Percentiles rank a stretch among this genome's conserved stretches.
These are phyloP conservation scores for Myotis lucifugus DNA, from an alignment of 2,113 vertebrate species.

Conservation along the genomic window DNA sequence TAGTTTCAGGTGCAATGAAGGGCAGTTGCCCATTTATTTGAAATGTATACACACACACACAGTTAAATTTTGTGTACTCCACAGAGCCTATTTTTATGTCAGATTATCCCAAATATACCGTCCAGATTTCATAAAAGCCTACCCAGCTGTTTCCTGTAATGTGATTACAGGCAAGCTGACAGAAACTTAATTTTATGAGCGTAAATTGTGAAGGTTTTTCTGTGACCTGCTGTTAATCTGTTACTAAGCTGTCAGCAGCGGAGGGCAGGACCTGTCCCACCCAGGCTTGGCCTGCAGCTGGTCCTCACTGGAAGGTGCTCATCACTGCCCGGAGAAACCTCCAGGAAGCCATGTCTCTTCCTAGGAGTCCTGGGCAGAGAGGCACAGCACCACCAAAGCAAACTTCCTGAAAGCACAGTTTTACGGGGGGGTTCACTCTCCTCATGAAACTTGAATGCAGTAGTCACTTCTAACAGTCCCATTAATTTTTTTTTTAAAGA, in stretches of 20 bases:
- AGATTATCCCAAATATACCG: not conserved
- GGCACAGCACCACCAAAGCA: not conserved
- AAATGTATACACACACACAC: not conserved
- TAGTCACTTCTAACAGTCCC: conserved; percentile 7
- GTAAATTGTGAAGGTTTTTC: not conserved
- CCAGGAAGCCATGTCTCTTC: not conserved
- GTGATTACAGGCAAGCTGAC: not conserved
- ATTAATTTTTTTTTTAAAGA: conserved; percentile 60
- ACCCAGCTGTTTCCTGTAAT: not conserved
- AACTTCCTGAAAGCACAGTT: not conserved
- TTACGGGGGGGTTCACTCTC: not conserved
- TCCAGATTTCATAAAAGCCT: conserved; percentile 17
- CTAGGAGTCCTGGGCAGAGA: not conserved
- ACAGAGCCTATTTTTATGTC: not conserved
- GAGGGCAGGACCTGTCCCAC: not conserved
- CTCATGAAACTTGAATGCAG: not conserved
- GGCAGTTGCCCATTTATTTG: not conserved
- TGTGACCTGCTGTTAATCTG: not conserved
- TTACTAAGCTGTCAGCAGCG: not conserved
- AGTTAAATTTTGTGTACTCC: not conserved
- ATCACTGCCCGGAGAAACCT: not conserved
- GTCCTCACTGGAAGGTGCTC: not conserved
- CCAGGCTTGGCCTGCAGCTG: not conserved
- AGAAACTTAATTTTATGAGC: conserved; percentile 3
- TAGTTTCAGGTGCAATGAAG: not conserved